Conservation (phyloP, 1,140 invertebrate species). For the Diuraphis noxia region DNA sequence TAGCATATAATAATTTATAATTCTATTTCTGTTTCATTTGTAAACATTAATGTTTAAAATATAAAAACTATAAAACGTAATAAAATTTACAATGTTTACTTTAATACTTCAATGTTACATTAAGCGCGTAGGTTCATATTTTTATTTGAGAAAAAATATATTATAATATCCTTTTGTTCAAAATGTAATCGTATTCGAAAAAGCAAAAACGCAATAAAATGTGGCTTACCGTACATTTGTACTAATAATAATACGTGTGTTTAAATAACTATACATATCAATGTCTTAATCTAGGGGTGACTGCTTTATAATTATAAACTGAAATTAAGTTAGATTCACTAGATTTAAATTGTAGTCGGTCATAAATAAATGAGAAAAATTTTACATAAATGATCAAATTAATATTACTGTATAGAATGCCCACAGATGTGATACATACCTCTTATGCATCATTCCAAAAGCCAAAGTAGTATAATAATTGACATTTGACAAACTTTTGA, state of each 20-base stretch:
- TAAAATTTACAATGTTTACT: slow-evolving; percentile 38
- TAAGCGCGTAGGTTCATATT: neutral
- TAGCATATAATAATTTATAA: neutral
- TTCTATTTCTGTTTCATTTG: neutral
- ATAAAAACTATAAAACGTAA: slow-evolving; percentile 11
- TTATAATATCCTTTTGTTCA: neutral
- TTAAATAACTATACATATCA: neutral
- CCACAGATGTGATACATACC: too few relatives aligned
- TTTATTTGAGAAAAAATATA: neutral
- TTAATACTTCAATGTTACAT: neutral
- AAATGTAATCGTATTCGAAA: neutral
- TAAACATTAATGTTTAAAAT: slow-evolving; percentile 20
- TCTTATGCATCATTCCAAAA: too few relatives aligned
- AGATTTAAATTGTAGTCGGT: neutral
- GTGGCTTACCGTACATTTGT: neutral
- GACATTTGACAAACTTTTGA: too few relatives aligned
- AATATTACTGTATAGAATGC: neutral
- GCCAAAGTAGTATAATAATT: too few relatives aligned
- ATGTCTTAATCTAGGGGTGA: neutral
- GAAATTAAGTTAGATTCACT: neutral
- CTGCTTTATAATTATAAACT: neutral
- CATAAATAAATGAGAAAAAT: neutral
- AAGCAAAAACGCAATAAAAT: too few relatives aligned
- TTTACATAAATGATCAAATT: neutral
- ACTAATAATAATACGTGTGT: neutral